These are phyloP conservation scores for Gryon sp. DNA, from an alignment of 1,140 invertebrate genomes.

Conservation along the genomic window DNA sequence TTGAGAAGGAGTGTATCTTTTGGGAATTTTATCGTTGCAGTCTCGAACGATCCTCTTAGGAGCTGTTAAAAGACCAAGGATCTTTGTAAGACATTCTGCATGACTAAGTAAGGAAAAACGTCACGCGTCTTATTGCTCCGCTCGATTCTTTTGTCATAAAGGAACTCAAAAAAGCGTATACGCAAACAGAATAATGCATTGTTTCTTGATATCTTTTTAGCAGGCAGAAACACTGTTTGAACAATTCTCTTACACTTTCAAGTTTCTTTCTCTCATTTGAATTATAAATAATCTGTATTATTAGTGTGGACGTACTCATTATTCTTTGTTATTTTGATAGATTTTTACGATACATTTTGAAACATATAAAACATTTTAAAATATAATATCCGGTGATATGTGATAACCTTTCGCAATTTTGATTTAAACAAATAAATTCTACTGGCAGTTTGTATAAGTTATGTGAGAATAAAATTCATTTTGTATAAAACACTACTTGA, in stretches of 20 bases:
- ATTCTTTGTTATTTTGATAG: too few species aligned
- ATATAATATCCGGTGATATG: too few species aligned
- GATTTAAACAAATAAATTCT: too few species aligned
- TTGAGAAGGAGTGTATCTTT: slow-evolving; percentile 25
- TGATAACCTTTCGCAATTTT: too few species aligned
- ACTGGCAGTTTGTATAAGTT: neutral
- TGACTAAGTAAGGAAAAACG: slow-evolving; percentile 60
- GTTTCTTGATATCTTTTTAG: slow-evolving; percentile 44
- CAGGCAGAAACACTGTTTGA: slow-evolving; percentile 34
- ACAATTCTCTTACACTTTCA: slow-evolving; percentile 49
- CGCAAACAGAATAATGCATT: slow-evolving; percentile 59
- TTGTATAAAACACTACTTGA: too few species aligned
- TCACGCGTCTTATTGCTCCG: slow-evolving; percentile 43
- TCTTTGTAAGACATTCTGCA: slow-evolving; percentile 59
- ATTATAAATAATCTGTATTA: slow-evolving; percentile 7
- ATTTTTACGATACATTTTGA: too few species aligned
- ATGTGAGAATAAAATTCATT: neutral
- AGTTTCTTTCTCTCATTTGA: slow-evolving; percentile 19
- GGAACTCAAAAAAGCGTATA: slow-evolving; percentile 41
- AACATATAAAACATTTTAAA: too few species aligned
- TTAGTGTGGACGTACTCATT: too few species aligned
- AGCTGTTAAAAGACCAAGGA: slow-evolving; percentile 62
- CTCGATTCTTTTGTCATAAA: slow-evolving; percentile 54
- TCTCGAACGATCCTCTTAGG: slow-evolving; percentile 50
- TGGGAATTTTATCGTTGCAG: slow-evolving; percentile 58